Base-by-base conservation (phyloP, 2,888 invertebrate genomes). In the Girardia tigrina region DNA sequence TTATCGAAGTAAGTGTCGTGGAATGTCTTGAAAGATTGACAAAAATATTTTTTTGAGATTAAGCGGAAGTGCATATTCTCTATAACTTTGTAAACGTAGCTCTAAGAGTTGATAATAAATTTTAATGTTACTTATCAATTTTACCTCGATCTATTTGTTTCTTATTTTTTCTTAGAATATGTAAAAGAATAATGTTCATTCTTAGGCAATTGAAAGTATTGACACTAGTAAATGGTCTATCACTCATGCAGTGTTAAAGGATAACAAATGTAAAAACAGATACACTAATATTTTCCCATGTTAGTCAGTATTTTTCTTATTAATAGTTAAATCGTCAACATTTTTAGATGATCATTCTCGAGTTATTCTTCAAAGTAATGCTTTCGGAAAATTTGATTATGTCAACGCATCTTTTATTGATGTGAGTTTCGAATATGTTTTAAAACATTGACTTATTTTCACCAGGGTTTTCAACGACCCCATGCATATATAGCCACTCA, bases 371-470 rank as follows among this genome's bases (percentile, higher is more conserved):
- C 88, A 91, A 77, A 88, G 89, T 77, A 87, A 89, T 79, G 88
- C 89, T 0, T 89, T 89, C 6, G 89, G 89, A 83, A 89, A 89
- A 81, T 88, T 90, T 80, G 93, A 93, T 85, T 94, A 94, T 85
- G 92, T 94, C 80, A 94, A 94, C 86, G 94, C 93, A 36, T 94
- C 94, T 87, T 94, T 91, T 86, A 92, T 94, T 79, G 93, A 94
- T 86, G 93, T 85, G 79, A 83, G 16, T 8, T 36, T 12, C 36
- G n/a, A n/a, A n/a, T n/a, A n/a, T n/a, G n/a, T n/a, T n/a, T n/a
- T n/a, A n/a, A n/a, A n/a, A n/a, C n/a, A 73, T 77, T 75, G 73
- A 70, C 72, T 78, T 80, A 20, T 2, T 56, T 4, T 20, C 23
- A n/a, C 23, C 79, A 86, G 86, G 86, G 86, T 42, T 91, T 90